Evolutionary conservation across 2,113 vertebrate genomes (phyloP), one percentile per base, ranked within the genome.

Genomic region (Coregonus clupeaformis): DNA sequence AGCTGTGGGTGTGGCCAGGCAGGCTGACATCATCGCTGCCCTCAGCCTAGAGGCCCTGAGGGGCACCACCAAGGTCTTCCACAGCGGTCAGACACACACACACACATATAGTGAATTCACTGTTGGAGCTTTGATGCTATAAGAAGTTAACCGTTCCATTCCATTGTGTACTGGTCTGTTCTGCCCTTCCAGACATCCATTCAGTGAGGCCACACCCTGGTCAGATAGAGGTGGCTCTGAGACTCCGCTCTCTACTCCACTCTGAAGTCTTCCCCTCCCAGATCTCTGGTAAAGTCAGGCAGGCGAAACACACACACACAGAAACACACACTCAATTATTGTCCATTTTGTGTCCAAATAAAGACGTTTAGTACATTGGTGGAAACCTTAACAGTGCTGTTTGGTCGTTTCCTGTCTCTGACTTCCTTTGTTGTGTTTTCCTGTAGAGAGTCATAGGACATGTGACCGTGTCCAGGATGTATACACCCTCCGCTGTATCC

Each of bases 261-360:
- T 95, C 95, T 0, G 93, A 95, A 68, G 93, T 95, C 25, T 93
- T 95, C 68, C 92, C 93, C 9, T 95, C 94, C 75, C 93, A 95
- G 89, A 96, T 96, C 89, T 92, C 94, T 93, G 95, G 95, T 95
- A 77, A 60, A 7, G n/a, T 22, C 57, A 7, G 18, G 20, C 18
- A 13, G 13, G n/a, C 57, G n/a, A 45, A 20, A 69, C 73, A 69
- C 49, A 57, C 20, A 49, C 52, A 1, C 13, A 65, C 16, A 52
- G 20, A 47, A 59, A 60, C 59, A 45, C 18, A 20, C 57, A 36
- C 62, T 3, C 4, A 47, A 16, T 6, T 9, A 18, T 18, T 20
- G 6, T 20, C 6, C 52, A 5, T 55, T 55, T 18, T 55, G 1
- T 55, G 57, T 60, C 57, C 57, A 24, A 60, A 18, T 47, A 25